Percentiles rank a stretch among this genome's conserved stretches.
These are phyloP conservation scores for Lindbergichthys nudifrons DNA, from an alignment of 2,797 vertebrate species.

Conservation along the genomic window DNA sequence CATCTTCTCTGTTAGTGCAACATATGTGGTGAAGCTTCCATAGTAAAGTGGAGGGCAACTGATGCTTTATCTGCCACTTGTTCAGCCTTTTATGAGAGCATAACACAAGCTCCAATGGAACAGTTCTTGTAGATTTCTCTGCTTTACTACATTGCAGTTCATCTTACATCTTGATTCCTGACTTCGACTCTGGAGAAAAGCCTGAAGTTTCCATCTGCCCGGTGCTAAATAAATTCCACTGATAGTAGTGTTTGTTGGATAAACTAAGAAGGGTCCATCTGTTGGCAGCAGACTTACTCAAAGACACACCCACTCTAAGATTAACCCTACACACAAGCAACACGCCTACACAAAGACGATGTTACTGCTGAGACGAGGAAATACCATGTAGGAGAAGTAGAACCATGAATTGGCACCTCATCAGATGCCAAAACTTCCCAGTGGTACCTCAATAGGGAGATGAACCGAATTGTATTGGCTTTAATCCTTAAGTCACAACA, in stretches of 20 bases:
- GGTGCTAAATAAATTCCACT: constrained; percentile 42
- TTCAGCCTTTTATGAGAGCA: constrained; percentile 16
- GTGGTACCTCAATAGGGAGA: too few species aligned
- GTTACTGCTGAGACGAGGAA: not conserved
- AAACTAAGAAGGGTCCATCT: constrained; percentile 61
- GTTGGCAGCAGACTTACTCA: constrained; percentile 44
- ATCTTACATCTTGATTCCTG: constrained; percentile 28
- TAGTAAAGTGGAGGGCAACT: constrained; percentile 22
- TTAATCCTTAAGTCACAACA: not conserved
- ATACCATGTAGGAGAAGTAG: constrained; percentile 2
- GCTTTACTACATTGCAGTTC: constrained; percentile 5
- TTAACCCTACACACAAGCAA: constrained; percentile 33
- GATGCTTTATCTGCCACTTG: constrained; percentile 26
- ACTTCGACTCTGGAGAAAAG: constrained; percentile 39
- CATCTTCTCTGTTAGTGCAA: constrained; percentile 44
- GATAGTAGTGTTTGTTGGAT: constrained; percentile 56
- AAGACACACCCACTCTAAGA: constrained; percentile 32
- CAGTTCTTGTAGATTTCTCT: constrained; percentile 13
- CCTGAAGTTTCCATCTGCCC: constrained; percentile 57
- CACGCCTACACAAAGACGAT: constrained; percentile 10
- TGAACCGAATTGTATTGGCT: not conserved
- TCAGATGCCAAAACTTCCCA: not conserved
- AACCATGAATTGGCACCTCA: not conserved
- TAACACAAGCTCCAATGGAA: constrained; percentile 6
- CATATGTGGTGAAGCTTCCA: constrained; percentile 45